A percentile compares a stretch with the other conserved stretches of the same genome.
phyloP scores from a whole-genome alignment of 1,140 invertebrate species.

The Drosophila takahashii region DNA sequence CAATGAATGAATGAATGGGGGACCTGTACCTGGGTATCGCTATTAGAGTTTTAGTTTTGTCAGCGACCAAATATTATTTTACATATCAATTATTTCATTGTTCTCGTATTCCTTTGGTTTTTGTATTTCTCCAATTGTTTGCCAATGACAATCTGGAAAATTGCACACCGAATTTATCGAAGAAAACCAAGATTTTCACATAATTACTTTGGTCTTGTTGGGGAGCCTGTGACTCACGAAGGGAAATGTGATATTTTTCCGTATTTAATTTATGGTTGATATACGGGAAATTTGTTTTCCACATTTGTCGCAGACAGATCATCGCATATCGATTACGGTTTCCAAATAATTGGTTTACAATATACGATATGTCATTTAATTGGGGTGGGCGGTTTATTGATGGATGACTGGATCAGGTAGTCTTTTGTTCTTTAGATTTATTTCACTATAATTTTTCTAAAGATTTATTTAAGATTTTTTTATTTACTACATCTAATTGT shows the following conservation, averaged over 20 bases:
- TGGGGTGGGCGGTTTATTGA: constrained; percentile 6
- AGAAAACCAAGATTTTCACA: constrained; percentile 38
- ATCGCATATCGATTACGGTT: constrained; percentile 46
- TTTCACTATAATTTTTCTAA: background rate
- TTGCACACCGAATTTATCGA: constrained; percentile 37
- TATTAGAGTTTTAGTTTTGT: constrained; percentile 62
- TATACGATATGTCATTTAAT: constrained; percentile 35
- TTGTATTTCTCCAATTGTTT: constrained; percentile 13
- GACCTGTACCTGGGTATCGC: constrained; percentile 47
- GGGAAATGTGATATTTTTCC: constrained; percentile 63
- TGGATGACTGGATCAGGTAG: background rate
- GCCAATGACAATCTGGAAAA: constrained; percentile 59
- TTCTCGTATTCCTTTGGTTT: constrained; percentile 28
- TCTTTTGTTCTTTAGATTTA: background rate
- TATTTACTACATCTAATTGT: background rate
- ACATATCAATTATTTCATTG: constrained; percentile 83
- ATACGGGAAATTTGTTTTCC: constrained; percentile 59
- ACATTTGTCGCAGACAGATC: constrained; percentile 25
- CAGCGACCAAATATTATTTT: constrained; percentile 74
- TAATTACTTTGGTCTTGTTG: constrained; percentile 39
- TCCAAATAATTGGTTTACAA: constrained; percentile 48
- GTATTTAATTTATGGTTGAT: constrained; percentile 38
- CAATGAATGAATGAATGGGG: constrained; percentile 33
- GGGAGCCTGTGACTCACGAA: constrained; percentile 5
- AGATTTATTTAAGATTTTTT: background rate